These are phyloP conservation scores for Bellardia pandia DNA, from an alignment of 2,888 invertebrate species.

Conservation along the genomic window DNA sequence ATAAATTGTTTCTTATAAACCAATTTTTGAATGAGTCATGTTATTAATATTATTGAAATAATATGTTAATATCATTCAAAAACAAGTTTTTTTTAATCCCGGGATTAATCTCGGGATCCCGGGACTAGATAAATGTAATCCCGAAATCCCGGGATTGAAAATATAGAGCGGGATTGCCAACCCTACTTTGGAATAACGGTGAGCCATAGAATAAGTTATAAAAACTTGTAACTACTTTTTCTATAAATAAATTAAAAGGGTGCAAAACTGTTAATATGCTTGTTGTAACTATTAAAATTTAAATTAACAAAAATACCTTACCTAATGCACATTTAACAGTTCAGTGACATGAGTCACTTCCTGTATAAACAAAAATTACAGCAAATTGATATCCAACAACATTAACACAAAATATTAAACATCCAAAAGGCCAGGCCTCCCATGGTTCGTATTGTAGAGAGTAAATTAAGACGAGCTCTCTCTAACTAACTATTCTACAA, in stretches of 20 bases:
- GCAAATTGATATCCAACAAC: conserved; percentile 4
- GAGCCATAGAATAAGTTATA: background rate
- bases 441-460: background rate
- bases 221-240: background rate
- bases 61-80: too few relatives aligned
- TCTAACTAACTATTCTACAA: conserved; percentile 7
- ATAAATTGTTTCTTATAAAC: too few relatives aligned
- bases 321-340: conserved; percentile 1
- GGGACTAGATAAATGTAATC: too few relatives aligned
- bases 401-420: background rate
- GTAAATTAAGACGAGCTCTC: conserved; percentile 21
- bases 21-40: too few relatives aligned
- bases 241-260: background rate
- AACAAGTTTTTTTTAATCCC: too few relatives aligned
- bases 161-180: too few relatives aligned
- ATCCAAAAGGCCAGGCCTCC: conserved; percentile 18
- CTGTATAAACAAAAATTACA: background rate
- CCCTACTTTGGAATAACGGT: background rate
- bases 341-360: conserved; percentile 37
- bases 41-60: too few relatives aligned
- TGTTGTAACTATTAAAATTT: background rate
- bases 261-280: conserved; percentile 11
- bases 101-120: too few relatives aligned
- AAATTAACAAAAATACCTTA: background rate
- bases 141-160: too few relatives aligned